A percentile compares a stretch with the other conserved stretches of the same genome.
These are phyloP conservation scores for Brenthis hecate DNA, from an alignment of 2,888 invertebrate genomes.

Conservation along the genomic window DNA sequence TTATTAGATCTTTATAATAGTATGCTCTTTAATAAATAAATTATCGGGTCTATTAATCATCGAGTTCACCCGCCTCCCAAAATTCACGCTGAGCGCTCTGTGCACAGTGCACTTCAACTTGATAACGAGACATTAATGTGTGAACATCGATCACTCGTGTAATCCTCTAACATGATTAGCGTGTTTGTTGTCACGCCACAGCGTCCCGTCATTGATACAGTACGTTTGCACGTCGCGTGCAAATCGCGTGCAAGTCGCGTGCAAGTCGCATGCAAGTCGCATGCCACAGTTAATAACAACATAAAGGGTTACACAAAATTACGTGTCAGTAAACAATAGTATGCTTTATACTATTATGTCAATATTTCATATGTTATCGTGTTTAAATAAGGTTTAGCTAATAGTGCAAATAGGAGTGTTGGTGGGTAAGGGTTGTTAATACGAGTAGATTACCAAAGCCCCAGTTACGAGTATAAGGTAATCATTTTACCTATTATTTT, in stretches of 20 bases:
- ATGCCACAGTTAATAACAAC: constrained; percentile 43
- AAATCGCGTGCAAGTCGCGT: constrained; percentile 38
- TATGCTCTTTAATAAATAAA: no score
- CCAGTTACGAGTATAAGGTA: no score
- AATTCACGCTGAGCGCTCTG: not conserved
- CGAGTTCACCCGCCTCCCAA: no score
- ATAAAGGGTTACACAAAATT: constrained; percentile 41
- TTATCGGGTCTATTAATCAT: no score
- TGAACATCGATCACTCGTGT: constrained; percentile 50
- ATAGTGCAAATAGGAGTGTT: constrained; percentile 22
- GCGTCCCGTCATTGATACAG: constrained; percentile 30
- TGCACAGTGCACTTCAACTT: not conserved
- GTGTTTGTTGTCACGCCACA: constrained; percentile 45
- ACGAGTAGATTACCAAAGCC: not conserved
- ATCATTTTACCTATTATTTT: no score
- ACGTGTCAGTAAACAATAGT: constrained; percentile 39
- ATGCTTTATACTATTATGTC: constrained; percentile 19
- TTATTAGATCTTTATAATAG: no score
- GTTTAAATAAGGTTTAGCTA: constrained; percentile 28
- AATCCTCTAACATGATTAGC: constrained; percentile 50
- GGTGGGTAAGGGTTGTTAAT: constrained; percentile 14
- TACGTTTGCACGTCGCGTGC: constrained; percentile 37
- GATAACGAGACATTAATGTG: constrained; percentile 51
- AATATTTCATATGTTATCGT: constrained; percentile 28
- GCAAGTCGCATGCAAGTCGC: constrained; percentile 37